Percentiles rank a stretch among this genome's conserved stretches.
These are phyloP conservation scores for Myotis davidii DNA, from an alignment of 2,113 vertebrate species.

Conservation along the genomic window DNA sequence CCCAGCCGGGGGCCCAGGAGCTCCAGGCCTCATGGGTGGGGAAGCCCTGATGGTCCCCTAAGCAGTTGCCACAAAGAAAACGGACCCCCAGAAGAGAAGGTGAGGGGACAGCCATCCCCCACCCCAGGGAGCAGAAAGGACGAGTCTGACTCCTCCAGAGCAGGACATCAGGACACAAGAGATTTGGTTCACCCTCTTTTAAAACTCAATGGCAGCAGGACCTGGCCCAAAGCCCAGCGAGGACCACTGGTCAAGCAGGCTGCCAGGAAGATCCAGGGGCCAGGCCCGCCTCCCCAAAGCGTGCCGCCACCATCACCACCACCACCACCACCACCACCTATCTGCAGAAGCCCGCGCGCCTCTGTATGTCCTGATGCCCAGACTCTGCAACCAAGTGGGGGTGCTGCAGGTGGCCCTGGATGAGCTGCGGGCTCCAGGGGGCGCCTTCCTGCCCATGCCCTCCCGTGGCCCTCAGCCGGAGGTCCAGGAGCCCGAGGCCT, in stretches of 20 bases:
- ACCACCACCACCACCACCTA: fast-evolving
- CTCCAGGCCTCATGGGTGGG: neutral
- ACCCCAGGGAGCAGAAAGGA: neutral
- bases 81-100: fast-evolving
- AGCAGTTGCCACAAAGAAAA: fast-evolving
- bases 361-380: too few species aligned
- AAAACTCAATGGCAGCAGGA: fast-evolving
- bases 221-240: neutral
- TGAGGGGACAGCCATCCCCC: fast-evolving
- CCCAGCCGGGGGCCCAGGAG: neutral
- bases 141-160: neutral
- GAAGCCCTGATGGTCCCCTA: neutral
- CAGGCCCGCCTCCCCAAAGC: neutral
- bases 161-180: neutral
- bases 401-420: neutral
- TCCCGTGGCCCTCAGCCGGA: fast-evolving
- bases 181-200: fast-evolving
- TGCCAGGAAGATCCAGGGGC: fast-evolving
- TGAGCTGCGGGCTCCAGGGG: neutral
- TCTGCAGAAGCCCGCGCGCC: too few species aligned
- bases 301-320: too few species aligned
- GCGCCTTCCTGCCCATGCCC: neutral
- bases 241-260: fast-evolving
- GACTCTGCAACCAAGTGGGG: too few species aligned
- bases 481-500: neutral